Evolutionary conservation across 2,797 vertebrate species (phyloP).

Genomic region (Phoebastria nigripes): DNA sequence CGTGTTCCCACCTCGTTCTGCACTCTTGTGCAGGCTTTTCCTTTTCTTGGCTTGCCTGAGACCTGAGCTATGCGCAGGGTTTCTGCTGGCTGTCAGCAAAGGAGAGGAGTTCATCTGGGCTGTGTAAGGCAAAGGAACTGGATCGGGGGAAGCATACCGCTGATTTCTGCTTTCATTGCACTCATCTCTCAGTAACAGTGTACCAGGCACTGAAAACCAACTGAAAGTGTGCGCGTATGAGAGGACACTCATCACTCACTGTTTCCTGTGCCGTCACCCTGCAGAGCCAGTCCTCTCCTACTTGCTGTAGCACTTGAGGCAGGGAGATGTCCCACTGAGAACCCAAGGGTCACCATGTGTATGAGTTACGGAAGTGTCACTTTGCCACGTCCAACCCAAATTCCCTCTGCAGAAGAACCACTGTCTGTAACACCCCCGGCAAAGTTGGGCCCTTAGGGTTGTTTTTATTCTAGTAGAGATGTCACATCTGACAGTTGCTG

Average conservation of each 20-base stretch:
- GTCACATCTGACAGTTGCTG: slow-evolving; percentile 49
- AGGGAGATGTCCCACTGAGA: not conserved
- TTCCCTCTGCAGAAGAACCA: not conserved
- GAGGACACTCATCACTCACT: fast-evolving
- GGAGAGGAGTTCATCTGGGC: not conserved
- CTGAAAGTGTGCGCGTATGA: fast-evolving
- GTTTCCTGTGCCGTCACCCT: not conserved
- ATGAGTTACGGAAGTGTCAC: not conserved
- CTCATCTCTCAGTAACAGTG: not conserved
- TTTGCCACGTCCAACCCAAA: not conserved
- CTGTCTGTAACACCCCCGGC: not conserved
- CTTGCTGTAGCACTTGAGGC: not conserved
- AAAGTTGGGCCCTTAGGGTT: not conserved
- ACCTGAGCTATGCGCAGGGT: not conserved
- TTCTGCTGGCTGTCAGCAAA: not conserved
- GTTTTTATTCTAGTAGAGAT: slow-evolving; percentile 62
- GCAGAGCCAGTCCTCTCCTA: not conserved
- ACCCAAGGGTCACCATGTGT: not conserved
- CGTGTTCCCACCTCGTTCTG: not conserved
- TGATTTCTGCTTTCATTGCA: not conserved
- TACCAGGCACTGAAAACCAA: not conserved
- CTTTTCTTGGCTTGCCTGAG: not conserved
- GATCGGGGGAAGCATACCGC: not conserved
- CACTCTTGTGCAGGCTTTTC: not conserved
- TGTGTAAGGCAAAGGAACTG: not conserved